Conservation (phyloP, 2,888 invertebrate genomes). For the Machimus rusticus region DNA sequence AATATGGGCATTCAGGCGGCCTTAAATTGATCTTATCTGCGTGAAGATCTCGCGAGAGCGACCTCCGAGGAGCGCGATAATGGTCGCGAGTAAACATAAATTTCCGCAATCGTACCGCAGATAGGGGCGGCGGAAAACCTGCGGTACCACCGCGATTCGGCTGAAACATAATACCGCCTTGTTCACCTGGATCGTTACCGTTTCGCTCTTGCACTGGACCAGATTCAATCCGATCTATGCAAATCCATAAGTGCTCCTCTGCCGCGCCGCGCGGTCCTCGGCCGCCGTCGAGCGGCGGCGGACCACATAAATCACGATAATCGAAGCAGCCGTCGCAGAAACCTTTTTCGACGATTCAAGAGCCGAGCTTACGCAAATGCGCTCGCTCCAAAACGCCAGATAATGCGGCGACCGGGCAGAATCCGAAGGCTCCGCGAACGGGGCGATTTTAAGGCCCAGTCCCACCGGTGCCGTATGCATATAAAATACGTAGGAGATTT, state of each 20-base stretch:
- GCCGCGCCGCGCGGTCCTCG: background rate
- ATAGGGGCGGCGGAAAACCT: background rate
- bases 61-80: conserved; percentile 30
- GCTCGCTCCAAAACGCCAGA: conserved; percentile 20
- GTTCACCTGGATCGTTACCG: conserved; percentile 25
- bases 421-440: background rate
- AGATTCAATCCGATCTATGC: conserved; percentile 1
- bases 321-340: conserved; percentile 33
- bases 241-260: conserved; percentile 3
- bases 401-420: background rate
- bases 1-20: background rate
- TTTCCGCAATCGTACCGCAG: background rate
- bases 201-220: background rate
- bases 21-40: conserved; percentile 11
- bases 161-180: background rate
- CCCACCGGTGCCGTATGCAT: background rate
- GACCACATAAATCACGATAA: conserved; percentile 32
- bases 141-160: background rate
- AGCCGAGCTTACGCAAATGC: conserved; percentile 36
- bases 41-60: conserved; percentile 19
- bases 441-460: background rate
- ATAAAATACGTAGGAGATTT: background rate
- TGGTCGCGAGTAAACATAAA: conserved; percentile 34
- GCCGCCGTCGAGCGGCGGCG: background rate
- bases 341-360: conserved; percentile 10